Base-by-base conservation (phyloP, 1,140 invertebrate species). In the Sitobion miscanthi region DNA sequence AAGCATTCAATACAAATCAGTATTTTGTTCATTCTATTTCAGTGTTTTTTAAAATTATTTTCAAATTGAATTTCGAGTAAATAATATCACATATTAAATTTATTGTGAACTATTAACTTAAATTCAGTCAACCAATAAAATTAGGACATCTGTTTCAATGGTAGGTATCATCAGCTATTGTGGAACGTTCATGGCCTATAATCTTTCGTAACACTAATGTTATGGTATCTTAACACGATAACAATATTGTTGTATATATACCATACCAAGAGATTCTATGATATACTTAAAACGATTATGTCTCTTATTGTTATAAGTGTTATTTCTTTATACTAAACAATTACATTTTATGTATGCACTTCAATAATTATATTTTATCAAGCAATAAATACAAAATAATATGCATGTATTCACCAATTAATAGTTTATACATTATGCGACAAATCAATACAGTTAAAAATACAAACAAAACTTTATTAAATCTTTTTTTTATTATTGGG, bases 211-310 rank as follows among this genome's bases (percentile, higher is more conserved):
- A 89, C n/a, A 87, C 45, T n/a, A 49, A 45, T 87, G 3, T 54
- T 89, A 89, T 89, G 49, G 47, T 88, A 35, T 88, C n/a, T 52
- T 35, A 88, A 88, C 86, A 88, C 17, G n/a, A 42, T 42, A 42
- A 23, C 25, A 85, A n/a, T 82, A 38, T 20, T 21, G 0, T 82
- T 20, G n/a, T 82, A 38, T 82, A 21, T 5, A 42, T 38, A 38
- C 20, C 30, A 38, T 30, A n/a, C 25, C 11, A 20, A 45, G 3
- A 45, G 25, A 86, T 47, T 86, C 23, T 47, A 86, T 86, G 21
- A 21, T 2, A 83, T 38, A 38, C 23, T 83, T 38, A 8, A 83
- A 83, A 42, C 7, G 20, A 38, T 83, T 83, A 23, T 83, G 20
- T 83, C 21, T 38, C 5, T 38, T 38, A 20, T 17, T 35, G 5